Evolutionary conservation across 2,797 vertebrate species (phyloP), one percentile per base, ranked within the genome.

Genomic region (Ataeniobius toweri): DNA sequence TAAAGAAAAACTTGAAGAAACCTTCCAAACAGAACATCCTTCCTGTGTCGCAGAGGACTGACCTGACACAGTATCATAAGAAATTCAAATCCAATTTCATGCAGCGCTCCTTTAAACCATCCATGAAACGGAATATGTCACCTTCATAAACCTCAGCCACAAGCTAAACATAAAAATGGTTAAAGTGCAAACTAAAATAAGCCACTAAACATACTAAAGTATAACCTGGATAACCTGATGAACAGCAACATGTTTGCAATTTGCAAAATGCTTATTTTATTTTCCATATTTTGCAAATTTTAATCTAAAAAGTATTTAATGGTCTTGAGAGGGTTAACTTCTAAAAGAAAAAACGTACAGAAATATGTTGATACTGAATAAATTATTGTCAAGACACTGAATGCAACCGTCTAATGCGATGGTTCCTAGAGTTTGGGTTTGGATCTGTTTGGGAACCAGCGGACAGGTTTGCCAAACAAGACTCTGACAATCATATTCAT

Each of bases 1-100:
- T 75, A 73, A 14, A 74, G 72, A 22, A 69, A 56, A 80, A 58
- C 7, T 74, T 13, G 46, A 6, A 16, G 22, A 80, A 83, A 85
- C 71, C 41, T 31, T 84, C 31, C 28, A 58, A 77, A 50, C 61
- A 78, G 82, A 5, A 1, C 71, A 6, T 79, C 72, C 71, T 48
- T 14, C 26, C 24, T 75, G 41, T 6, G 55, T 41, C 8, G 74
- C 81, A 50, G 26, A 81, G 69, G 71, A 81, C 77, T 7, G 61
- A 74, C 74, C 61, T 77, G 1, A 75, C 51, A 51, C 31, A n/a
- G 77, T 71, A 86, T 78, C 81, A 80, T 65, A 8, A 90, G 63
- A 88, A 84, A 86, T 85, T 80, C 65, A 84, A 91, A 93, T 93
- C 88, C 89, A 77, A 89, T 92, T 91, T 88, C 48, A 81, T 71